These are phyloP conservation scores for Pristionchus entomophagus DNA, from an alignment of 2,888 invertebrate genomes.

Conservation along the genomic window DNA sequence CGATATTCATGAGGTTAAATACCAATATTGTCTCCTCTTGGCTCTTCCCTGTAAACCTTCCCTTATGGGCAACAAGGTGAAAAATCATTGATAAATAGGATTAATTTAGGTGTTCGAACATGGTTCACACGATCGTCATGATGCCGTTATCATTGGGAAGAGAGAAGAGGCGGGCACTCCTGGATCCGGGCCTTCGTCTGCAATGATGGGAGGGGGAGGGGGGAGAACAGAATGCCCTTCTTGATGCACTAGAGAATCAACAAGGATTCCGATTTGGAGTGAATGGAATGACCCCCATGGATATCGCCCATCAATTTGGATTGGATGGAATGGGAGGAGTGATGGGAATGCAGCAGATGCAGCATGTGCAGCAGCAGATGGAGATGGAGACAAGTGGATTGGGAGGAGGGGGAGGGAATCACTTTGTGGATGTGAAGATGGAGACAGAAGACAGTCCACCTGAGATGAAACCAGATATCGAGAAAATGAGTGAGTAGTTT, in stretches of 20 bases:
- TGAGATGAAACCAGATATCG: slow-evolving; percentile 10
- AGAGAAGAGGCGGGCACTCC: no score
- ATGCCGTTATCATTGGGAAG: slow-evolving; percentile 36
- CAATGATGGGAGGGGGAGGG: neutral
- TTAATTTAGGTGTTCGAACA: slow-evolving; percentile 45
- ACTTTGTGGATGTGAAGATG: slow-evolving; percentile 14
- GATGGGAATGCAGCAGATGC: slow-evolving; percentile 5
- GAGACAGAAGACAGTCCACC: slow-evolving; percentile 20
- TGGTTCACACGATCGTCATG: slow-evolving; percentile 41
- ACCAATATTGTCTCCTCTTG: neutral
- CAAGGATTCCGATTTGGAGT: neutral
- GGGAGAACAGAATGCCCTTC: no score
- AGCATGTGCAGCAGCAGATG: neutral
- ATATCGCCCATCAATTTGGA: neutral
- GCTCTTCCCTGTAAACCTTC: neutral
- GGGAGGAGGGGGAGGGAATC: neutral
- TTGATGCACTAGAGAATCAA: neutral
- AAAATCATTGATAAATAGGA: neutral
- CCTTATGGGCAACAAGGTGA: neutral
- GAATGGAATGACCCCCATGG: no score
- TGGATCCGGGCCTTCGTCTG: neutral
- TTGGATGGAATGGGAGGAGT: slow-evolving; percentile 9
- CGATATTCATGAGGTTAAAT: slow-evolving; percentile 55
- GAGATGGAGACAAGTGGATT: slow-evolving; percentile 1
- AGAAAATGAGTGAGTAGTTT: neutral